Conservation (phyloP, 1,140 invertebrate species). For the Plodia interpunctella region DNA sequence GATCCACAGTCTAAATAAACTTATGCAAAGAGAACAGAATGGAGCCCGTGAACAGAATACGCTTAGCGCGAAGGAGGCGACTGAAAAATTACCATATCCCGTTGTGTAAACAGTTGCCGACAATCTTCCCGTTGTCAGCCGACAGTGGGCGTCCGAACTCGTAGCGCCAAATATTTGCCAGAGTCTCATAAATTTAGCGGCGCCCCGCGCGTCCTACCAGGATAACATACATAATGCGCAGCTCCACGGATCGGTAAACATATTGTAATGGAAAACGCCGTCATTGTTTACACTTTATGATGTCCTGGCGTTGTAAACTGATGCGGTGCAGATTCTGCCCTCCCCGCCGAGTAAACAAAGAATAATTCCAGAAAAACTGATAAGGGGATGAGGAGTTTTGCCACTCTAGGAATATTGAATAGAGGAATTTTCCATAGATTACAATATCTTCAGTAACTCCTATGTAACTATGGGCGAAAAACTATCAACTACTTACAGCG, state of each 20-base stretch:
- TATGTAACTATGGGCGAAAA: no score
- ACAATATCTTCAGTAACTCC: no score
- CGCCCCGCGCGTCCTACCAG: slow-evolving; percentile 56
- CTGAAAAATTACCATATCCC: slow-evolving; percentile 61
- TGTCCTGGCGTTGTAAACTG: slow-evolving; percentile 67
- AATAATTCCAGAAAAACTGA: slow-evolving; percentile 13
- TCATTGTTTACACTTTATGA: slow-evolving; percentile 75
- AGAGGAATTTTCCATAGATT: no score
- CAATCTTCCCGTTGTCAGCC: slow-evolving; percentile 71
- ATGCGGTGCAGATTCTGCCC: slow-evolving; percentile 44
- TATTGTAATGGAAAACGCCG: slow-evolving; percentile 76
- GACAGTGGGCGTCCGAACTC: slow-evolving; percentile 55
- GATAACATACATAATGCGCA: slow-evolving; percentile 75
- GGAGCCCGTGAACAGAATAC: slow-evolving; percentile 39
- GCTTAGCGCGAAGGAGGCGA: slow-evolving; percentile 30
- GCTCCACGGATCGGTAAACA: slow-evolving; percentile 73
- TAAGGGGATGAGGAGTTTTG: neutral
- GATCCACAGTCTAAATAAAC: slow-evolving; percentile 25
- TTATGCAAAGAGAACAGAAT: slow-evolving; percentile 29
- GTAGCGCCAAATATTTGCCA: slow-evolving; percentile 71
- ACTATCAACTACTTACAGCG: no score
- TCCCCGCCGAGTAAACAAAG: slow-evolving; percentile 15
- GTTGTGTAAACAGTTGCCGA: slow-evolving; percentile 60
- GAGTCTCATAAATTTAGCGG: slow-evolving; percentile 71
- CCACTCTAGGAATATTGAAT: no score